A percentile compares a stretch with the other conserved stretches of the same genome.
These are phyloP conservation scores for Hipparchia sbordonii DNA, from an alignment of 2,888 invertebrate species.

Conservation along the genomic window DNA sequence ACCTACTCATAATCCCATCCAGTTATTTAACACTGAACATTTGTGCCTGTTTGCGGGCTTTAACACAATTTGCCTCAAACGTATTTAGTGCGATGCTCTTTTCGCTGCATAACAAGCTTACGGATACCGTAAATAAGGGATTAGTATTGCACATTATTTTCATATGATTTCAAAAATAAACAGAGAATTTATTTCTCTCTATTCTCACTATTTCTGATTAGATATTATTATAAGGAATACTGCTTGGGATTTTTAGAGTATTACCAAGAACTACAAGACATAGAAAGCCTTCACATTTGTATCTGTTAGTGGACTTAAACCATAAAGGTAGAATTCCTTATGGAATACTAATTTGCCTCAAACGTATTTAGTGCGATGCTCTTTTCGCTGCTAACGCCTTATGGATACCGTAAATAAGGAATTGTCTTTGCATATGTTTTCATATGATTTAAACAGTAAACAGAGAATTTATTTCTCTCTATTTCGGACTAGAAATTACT, in stretches of 20 bases:
- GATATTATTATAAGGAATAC: too few relatives aligned
- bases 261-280: too few relatives aligned
- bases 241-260: too few relatives aligned
- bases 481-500: background rate
- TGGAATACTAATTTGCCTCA: slow-evolving; percentile 56
- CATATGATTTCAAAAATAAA: slow-evolving; percentile 6
- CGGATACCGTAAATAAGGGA: slow-evolving; percentile 55
- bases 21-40: slow-evolving; percentile 70
- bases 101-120: slow-evolving; percentile 71
- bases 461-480: background rate
- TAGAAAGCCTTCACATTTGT: slow-evolving; percentile 54
- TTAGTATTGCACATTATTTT: slow-evolving; percentile 14
- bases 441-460: slow-evolving; percentile 5
- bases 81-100: slow-evolving; percentile 72
- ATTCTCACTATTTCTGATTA: too few relatives aligned
- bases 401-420: slow-evolving; percentile 58
- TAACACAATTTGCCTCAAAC: slow-evolving; percentile 72
- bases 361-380: slow-evolving; percentile 69
- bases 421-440: slow-evolving; percentile 16
- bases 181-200: background rate
- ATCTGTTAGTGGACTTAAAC: slow-evolving; percentile 64
- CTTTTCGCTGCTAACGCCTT: slow-evolving; percentile 74
- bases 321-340: too few relatives aligned
- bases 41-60: slow-evolving; percentile 62
- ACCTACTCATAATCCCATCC: slow-evolving; percentile 50